Percentiles rank a stretch among this genome's conserved stretches.
Conservation (phyloP, 2,797 vertebrate species). For the Cyprinella venusta region DNA sequence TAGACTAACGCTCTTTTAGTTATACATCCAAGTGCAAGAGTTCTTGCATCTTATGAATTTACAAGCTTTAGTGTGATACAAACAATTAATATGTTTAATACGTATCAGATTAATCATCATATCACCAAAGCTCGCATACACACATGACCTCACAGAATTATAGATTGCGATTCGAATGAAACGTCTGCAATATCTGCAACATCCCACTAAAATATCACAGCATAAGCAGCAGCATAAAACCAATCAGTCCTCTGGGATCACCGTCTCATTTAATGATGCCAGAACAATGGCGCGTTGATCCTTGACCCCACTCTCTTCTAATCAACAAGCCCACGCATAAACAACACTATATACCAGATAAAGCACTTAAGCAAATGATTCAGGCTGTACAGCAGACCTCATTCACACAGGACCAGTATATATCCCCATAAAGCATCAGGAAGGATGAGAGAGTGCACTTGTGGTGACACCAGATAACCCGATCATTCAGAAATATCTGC, state of each 20-base stretch:
- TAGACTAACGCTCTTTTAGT: neutral
- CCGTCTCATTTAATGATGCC: constrained; percentile 29
- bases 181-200: constrained; percentile 13
- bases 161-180: neutral
- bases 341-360: constrained; percentile 32
- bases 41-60: constrained; percentile 5
- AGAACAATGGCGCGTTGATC: constrained; percentile 25
- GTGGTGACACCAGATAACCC: constrained; percentile 29
- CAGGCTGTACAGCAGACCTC: neutral
- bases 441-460: constrained; percentile 30
- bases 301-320: constrained; percentile 29
- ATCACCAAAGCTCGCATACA: neutral
- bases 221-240: constrained; percentile 37
- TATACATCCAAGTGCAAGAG: neutral
- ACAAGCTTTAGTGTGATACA: constrained; percentile 11
- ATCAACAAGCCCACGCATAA: constrained; percentile 34
- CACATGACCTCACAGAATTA: neutral
- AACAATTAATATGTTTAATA: neutral
- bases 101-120: neutral
- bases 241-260: constrained; percentile 35
- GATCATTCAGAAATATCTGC: constrained; percentile 32
- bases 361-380: constrained; percentile 45
- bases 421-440: constrained; percentile 9
- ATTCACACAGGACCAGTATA: constrained; percentile 4
- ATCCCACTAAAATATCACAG: constrained; percentile 17